Base-by-base conservation (phyloP, 2,888 invertebrate species). In the Napeogenes inachia region DNA sequence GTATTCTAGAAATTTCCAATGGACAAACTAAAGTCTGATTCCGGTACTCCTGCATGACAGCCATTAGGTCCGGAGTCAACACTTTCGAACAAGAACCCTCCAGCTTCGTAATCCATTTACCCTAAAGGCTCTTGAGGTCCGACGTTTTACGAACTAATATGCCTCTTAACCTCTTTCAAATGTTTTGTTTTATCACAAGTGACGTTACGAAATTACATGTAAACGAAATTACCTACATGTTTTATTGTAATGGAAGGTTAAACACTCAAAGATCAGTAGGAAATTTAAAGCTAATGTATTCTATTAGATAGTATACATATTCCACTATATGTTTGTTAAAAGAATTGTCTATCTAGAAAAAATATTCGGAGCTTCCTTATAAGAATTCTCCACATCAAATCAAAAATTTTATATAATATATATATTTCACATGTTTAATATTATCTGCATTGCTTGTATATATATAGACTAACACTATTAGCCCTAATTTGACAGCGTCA, bases 31-130 rank as follows among this genome's bases (percentile, higher is more conserved):
- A 50, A 8, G 50, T 12, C 50, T 50, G 30, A 50, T 50, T 78
- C 78, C 77, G 78, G 77, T 75, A 54, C 75, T 73, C 80, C 79
- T 80, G 78, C 80, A 79, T 77, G 79, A 80, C 78, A 77, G 73
- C 81, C 80, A 84, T 86, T 83, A 82, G 76, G 75, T 74, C 75
- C 70, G 71, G 75, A 80, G 84, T 82, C 82, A 84, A 84, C 83
- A 81, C 81, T 85, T 83, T 79, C 82, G 83, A 84, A 83, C 81
- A 81, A 83, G 81, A 80, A 82, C 84, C 81, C 81, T 80, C 67
- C 71, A 81, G 83, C 84, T 80, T 81, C 77, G 78, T 86, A 87
- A 87, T 87, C 85, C 84, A 81, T 81, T 87, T 87, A 85, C 78
- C 75, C 77, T 55, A 68, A 79, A 75, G 75, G 71, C 75, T 75